Conservation (phyloP, 2,113 vertebrate species). For the Dicerorhinus sumatrensis region DNA sequence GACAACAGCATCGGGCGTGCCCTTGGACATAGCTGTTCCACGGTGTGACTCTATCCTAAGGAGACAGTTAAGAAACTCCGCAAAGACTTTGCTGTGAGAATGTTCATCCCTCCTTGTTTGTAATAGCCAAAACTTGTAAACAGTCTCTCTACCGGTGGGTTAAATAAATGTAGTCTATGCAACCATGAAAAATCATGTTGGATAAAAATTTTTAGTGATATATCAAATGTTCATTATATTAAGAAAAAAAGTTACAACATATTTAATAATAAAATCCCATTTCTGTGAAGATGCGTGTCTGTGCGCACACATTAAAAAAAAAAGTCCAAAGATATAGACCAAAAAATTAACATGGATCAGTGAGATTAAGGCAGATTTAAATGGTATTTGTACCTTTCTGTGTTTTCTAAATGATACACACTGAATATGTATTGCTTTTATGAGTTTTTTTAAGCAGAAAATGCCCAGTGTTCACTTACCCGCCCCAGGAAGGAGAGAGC, state of each 20-base stretch:
- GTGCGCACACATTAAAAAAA: neutral
- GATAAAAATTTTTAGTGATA: neutral
- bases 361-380: neutral
- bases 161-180: neutral
- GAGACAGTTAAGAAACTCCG: neutral
- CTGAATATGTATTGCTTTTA: neutral
- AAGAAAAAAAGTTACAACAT: slow-evolving; percentile 5
- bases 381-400: neutral
- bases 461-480: neutral
- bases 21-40: neutral
- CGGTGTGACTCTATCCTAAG: neutral
- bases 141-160: neutral
- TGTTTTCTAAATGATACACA: slow-evolving; percentile 9
- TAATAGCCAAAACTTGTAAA: neutral
- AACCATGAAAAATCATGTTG: neutral
- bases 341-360: neutral
- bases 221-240: neutral
- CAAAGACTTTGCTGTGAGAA: neutral
- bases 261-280: neutral
- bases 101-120: neutral
- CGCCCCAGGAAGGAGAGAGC: neutral
- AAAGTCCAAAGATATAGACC: neutral
- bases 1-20: neutral
- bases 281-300: neutral
- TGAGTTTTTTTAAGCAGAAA: neutral